These are phyloP conservation scores for Caenorhabditis imperialis DNA, from an alignment of 2,888 invertebrate genomes.

Conservation along the genomic window DNA sequence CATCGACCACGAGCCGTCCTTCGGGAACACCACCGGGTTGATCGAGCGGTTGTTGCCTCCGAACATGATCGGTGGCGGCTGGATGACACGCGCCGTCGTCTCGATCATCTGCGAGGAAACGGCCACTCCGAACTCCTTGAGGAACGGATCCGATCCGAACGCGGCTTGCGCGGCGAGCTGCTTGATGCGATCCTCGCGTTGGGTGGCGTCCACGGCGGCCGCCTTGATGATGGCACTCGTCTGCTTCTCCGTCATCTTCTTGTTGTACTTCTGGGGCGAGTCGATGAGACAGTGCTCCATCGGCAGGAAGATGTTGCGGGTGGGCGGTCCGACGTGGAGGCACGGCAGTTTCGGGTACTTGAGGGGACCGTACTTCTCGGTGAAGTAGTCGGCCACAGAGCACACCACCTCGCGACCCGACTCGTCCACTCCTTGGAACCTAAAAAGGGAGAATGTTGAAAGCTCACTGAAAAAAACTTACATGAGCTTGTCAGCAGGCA, in stretches of 20 bases:
- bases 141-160: conserved; percentile 72
- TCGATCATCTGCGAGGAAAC: conserved; percentile 71
- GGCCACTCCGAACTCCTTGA: conserved; percentile 69
- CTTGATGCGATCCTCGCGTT: conserved; percentile 69
- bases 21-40: conserved; percentile 69
- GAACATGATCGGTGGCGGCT: conserved; percentile 72
- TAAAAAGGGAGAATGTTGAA: conserved; percentile 15
- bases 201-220: conserved; percentile 73
- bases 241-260: conserved; percentile 74
- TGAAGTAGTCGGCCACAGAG: conserved; percentile 74
- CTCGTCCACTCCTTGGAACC: conserved; percentile 63
- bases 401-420: conserved; percentile 62
- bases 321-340: conserved; percentile 75
- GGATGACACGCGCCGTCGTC: conserved; percentile 72
- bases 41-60: conserved; percentile 63
- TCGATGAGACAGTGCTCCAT: conserved; percentile 72
- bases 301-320: conserved; percentile 73
- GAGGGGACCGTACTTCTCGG: conserved; percentile 67
- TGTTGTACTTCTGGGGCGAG: conserved; percentile 73
- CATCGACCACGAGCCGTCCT: conserved; percentile 74
- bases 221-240: conserved; percentile 70
- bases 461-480: conserved; percentile 4
- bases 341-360: conserved; percentile 72
- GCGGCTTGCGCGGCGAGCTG: conserved; percentile 68
- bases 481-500: conserved; percentile 69